Conservation (phyloP, 2,113 vertebrate genomes). For the Trachemys scripta region DNA sequence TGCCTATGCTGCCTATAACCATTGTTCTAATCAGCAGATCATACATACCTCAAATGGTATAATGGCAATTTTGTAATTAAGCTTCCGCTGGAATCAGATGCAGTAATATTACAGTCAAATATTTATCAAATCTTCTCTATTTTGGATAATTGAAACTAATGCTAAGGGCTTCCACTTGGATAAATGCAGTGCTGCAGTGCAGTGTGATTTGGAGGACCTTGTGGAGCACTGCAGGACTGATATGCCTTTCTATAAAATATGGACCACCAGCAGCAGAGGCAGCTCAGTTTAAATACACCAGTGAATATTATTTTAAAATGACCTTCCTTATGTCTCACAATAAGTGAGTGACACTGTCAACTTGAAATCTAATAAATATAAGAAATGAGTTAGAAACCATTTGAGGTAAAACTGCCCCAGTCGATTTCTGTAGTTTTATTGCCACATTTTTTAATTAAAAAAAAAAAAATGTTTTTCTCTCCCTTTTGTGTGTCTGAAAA, state of each 20-base stretch:
- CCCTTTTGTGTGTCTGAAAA: background rate
- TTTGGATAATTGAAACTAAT: background rate
- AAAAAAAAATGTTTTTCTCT: background rate
- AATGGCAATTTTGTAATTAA: background rate
- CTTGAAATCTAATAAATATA: background rate
- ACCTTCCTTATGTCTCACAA: background rate
- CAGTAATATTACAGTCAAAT: background rate
- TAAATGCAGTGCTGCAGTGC: background rate
- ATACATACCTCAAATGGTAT: background rate
- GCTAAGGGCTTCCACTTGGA: background rate
- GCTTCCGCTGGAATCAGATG: background rate
- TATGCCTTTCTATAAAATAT: background rate
- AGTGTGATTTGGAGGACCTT: background rate
- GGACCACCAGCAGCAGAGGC: background rate
- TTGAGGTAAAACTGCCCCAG: too few relatives aligned
- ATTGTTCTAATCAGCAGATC: background rate
- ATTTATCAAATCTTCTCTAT: background rate
- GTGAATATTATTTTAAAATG: background rate
- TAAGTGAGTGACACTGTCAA: background rate
- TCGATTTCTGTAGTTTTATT: too few relatives aligned
- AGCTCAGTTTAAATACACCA: background rate
- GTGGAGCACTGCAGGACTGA: background rate
- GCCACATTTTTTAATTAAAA: too few relatives aligned
- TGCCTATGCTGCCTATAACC: background rate
- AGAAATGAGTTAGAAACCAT: background rate